phyloP scores from a whole-genome alignment of 1,140 invertebrate species.

The Drosophila serrata region DNA sequence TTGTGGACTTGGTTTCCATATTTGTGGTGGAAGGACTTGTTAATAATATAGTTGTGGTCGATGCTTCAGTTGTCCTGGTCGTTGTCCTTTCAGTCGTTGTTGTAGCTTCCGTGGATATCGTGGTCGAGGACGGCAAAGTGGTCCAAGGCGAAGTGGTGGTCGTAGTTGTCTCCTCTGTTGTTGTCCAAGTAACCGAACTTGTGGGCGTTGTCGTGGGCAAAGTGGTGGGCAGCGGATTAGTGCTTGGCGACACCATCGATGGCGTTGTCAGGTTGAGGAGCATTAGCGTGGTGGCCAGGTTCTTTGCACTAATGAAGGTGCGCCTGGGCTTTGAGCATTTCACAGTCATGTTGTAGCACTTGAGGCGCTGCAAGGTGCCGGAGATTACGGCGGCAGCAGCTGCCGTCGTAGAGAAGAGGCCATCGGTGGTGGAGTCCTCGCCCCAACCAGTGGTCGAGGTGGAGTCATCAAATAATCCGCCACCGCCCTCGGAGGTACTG shows the following conservation, averaged over 20 bases:
- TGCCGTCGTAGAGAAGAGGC: slow-evolving; percentile 53
- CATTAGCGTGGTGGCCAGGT: slow-evolving; percentile 68
- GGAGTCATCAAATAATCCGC: slow-evolving; percentile 39
- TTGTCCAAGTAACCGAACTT: slow-evolving; percentile 24
- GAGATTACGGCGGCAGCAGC: slow-evolving; percentile 48
- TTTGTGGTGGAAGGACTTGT: slow-evolving; percentile 33
- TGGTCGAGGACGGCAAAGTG: slow-evolving; percentile 29
- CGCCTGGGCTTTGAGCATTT: slow-evolving; percentile 77
- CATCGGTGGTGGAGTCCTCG: slow-evolving; percentile 45
- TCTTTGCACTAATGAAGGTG: slow-evolving; percentile 47
- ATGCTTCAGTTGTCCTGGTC: slow-evolving; percentile 6
- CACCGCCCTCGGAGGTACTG: slow-evolving; percentile 56
- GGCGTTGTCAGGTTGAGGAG: slow-evolving; percentile 77
- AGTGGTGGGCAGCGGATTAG: slow-evolving; percentile 35
- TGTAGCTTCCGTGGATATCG: slow-evolving; percentile 18
- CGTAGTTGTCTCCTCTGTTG: slow-evolving; percentile 33
- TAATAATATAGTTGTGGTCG: slow-evolving; percentile 13
- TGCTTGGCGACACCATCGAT: slow-evolving; percentile 44
- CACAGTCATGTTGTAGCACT: slow-evolving; percentile 74
- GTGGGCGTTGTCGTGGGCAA: slow-evolving; percentile 36
- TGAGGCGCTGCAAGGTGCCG: slow-evolving; percentile 51
- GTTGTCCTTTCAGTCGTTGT: slow-evolving; percentile 24
- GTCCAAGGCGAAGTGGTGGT: slow-evolving; percentile 28
- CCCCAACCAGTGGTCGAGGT: slow-evolving; percentile 38
- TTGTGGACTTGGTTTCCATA: neutral